These are phyloP conservation scores for Brachirus orientalis DNA, from an alignment of 2,113 vertebrate genomes.

Conservation along the genomic window DNA sequence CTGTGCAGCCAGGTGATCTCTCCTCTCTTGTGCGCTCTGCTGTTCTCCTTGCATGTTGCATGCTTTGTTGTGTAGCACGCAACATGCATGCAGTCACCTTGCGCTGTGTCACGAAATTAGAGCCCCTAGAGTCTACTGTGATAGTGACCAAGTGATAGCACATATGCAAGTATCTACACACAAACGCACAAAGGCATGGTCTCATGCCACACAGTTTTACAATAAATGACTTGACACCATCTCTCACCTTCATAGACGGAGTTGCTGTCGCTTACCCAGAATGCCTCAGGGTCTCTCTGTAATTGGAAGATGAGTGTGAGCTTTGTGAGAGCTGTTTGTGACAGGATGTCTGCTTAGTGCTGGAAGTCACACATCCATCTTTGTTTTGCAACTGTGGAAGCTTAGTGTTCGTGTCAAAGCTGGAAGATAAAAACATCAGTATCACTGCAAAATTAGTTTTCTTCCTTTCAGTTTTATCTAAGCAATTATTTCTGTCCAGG, in stretches of 20 bases:
- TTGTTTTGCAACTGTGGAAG: neutral
- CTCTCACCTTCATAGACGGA: neutral
- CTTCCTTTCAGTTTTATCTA: conserved; percentile 6
- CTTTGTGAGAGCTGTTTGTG: conserved; percentile 25
- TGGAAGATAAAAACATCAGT: neutral
- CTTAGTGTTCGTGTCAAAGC: conserved; percentile 21
- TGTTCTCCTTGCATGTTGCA: no score
- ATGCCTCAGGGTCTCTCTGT: conserved; percentile 8
- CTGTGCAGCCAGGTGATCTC: no score
- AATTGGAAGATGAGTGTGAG: conserved; percentile 13
- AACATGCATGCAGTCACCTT: no score
- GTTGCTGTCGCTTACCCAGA: conserved; percentile 4
- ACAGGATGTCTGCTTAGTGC: conserved; percentile 32
- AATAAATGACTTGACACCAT: neutral
- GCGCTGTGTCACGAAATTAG: no score
- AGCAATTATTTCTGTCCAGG: conserved; percentile 16
- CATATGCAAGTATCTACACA: no score
- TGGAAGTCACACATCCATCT: conserved; percentile 41
- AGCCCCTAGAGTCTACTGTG: no score
- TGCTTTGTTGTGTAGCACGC: no score
- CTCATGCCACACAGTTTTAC: no score
- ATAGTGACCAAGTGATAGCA: no score
- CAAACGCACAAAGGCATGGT: no score
- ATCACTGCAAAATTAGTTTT: conserved; percentile 14
- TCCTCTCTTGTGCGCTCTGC: no score